Evolutionary conservation across 2,113 vertebrate species (phyloP).

Genomic region (Leucopsar rothschildi): DNA sequence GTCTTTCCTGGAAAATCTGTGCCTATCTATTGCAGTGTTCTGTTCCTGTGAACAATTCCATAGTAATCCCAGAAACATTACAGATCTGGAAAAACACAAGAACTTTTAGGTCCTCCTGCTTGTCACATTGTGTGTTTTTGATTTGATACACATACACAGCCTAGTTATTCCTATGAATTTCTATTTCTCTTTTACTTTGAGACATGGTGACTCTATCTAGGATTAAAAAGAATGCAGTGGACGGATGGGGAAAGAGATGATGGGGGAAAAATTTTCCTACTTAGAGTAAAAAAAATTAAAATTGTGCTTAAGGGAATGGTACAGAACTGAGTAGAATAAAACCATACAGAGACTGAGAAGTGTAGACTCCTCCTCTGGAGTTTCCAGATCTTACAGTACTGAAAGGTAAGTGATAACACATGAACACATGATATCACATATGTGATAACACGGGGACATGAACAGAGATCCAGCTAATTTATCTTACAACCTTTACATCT

Average conservation of each 20-base stretch:
- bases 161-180: neutral
- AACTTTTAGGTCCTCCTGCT: neutral
- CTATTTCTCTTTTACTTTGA: neutral
- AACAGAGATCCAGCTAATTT: neutral
- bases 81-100: neutral
- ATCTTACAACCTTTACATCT: neutral
- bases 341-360: neutral
- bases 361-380: neutral
- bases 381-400: neutral
- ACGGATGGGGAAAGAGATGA: neutral
- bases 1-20: neutral
- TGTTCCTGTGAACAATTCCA: neutral
- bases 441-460: no score
- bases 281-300: fast-evolving
- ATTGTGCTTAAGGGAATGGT: neutral
- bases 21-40: neutral
- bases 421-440: neutral
- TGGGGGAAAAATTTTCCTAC: neutral
- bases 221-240: neutral
- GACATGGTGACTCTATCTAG: neutral
- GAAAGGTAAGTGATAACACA: neutral
- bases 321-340: neutral
- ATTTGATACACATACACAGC: neutral
- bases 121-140: neutral
- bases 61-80: neutral